Evolutionary conservation across 2,888 invertebrate genomes (phyloP), one percentile per base, ranked within the genome.

Genomic region (Rotaria sp.): DNA sequence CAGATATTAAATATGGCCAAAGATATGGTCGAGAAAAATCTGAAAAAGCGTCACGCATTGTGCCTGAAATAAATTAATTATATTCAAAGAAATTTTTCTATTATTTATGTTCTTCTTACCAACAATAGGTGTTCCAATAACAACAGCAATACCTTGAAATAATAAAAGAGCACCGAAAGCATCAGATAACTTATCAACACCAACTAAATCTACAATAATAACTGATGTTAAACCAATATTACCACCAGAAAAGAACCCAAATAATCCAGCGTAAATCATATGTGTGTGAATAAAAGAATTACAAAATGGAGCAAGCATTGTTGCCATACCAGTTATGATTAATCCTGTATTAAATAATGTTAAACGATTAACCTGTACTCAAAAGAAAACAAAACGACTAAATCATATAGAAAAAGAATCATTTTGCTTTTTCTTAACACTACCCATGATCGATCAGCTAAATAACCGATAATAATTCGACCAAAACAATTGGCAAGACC

Each of bases 271-370:
- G 15, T 59, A 59, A 30, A 10, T 59, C 30, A 59, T 59, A 59
- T 59, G 59, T 89, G 97, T 93, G 18, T 94, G 93, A 89, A 93
- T 92, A 91, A 95, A 96, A 89, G 93, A 94, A 88, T 91, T 91
- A 91, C 95, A 95, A 88, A 94, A 93, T 90, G 94, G 94, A 90
- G 95, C 94, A 89, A 96, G 90, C 67, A 94, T 94, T 45, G 96
- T 96, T 87, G 95, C 94, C 88, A 96, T 90, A 88, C 98, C 98
- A 90, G 96, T 96, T 88, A 95, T 90, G 11, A 95, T 94, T 88
- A 98, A 93, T 89, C 96, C 95, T 87, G 94, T 90, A 92, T 96
- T 97, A 92, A 98, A 98, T 87, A 98, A 93, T 90, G 94, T 93
- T 87, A 98, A 93, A 87, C 97, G 94, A 92, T 98, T 96, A 84